Conservation (phyloP, 2,797 vertebrate genomes). For the Amazonetta brasiliensis region DNA sequence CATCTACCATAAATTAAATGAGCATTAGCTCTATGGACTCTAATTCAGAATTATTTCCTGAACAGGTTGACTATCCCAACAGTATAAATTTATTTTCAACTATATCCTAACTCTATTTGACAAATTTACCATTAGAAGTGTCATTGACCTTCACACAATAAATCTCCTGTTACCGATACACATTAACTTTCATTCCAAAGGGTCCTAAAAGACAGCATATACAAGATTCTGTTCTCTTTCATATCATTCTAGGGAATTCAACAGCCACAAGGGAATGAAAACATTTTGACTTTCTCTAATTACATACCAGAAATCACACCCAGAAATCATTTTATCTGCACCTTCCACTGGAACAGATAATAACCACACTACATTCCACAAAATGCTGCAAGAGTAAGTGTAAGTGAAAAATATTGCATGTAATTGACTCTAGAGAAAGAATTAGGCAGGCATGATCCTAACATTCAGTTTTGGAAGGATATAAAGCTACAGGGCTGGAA, state of each 20-base stretch:
- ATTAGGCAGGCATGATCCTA: not conserved
- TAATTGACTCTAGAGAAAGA: not conserved
- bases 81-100: not conserved
- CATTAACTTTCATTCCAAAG: not conserved
- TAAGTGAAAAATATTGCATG: not conserved
- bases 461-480: not conserved
- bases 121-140: not conserved
- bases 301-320: not conserved
- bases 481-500: not conserved
- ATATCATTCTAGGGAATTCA: not conserved
- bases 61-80: not conserved
- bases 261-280: not conserved
- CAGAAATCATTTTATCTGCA: not conserved
- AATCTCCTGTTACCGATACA: not conserved
- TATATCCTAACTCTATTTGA: not conserved
- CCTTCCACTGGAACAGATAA: not conserved
- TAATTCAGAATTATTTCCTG: constrained; percentile 7
- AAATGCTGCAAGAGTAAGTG: not conserved
- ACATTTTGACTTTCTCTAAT: not conserved
- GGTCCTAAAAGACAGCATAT: not conserved
- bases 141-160: not conserved
- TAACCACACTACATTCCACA: not conserved
- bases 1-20: not conserved
- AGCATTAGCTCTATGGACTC: not conserved
- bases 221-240: not conserved